Percentiles rank a stretch among this genome's conserved stretches.
phyloP scores from a whole-genome alignment of 2,797 vertebrate species.

The Decapterus maruadsi region DNA sequence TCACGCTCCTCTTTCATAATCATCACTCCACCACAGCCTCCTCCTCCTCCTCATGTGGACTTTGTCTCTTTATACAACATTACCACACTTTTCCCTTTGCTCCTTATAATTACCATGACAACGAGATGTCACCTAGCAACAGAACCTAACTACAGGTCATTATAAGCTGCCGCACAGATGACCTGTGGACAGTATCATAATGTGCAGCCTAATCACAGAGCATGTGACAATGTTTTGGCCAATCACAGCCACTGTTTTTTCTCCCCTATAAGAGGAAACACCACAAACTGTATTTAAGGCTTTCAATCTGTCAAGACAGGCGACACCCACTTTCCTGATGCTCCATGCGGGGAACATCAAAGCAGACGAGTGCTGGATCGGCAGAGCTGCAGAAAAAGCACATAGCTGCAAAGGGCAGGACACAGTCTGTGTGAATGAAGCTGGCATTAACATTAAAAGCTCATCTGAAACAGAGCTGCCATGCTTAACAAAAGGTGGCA shows the following conservation, averaged over 20 bases:
- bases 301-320: slow-evolving; percentile 48
- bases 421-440: slow-evolving; percentile 54
- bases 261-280: slow-evolving; percentile 10
- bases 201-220: slow-evolving; percentile 8
- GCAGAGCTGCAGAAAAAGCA: slow-evolving; percentile 62
- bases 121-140: no score
- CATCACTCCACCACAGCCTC: no score
- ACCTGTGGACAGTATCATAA: no score
- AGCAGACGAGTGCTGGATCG: slow-evolving; percentile 51
- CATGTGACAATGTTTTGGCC: neutral
- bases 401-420: slow-evolving; percentile 52
- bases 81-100: no score
- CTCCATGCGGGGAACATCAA: slow-evolving; percentile 61
- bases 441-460: slow-evolving; percentile 53
- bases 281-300: slow-evolving; percentile 26
- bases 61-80: no score
- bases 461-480: slow-evolving; percentile 46
- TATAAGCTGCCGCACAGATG: no score
- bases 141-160: no score
- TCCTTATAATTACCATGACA: no score
- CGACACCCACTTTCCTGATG: slow-evolving; percentile 25
- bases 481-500: slow-evolving; percentile 46
- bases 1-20: no score
- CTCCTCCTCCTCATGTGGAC: no score
- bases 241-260: slow-evolving; percentile 15